These are phyloP conservation scores for Phortica magna DNA, from an alignment of 2,888 invertebrate species.

Conservation along the genomic window DNA sequence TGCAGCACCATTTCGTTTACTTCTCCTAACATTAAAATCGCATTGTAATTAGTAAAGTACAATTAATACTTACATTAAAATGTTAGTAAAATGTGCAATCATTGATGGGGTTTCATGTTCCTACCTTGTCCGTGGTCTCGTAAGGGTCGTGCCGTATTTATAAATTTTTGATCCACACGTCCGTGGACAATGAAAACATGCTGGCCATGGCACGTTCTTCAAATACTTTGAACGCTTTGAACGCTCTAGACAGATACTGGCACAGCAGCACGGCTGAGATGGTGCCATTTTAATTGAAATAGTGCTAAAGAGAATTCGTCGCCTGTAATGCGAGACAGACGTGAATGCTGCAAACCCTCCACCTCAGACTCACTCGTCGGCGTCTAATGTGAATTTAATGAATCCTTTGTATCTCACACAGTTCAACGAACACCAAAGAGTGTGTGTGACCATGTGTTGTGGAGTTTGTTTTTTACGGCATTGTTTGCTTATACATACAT, in stretches of 20 bases:
- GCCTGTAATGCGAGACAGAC: slow-evolving; percentile 26
- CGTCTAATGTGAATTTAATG: slow-evolving; percentile 31
- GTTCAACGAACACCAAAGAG: slow-evolving; percentile 28
- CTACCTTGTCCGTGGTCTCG: too few species aligned
- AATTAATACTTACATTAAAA: too few species aligned
- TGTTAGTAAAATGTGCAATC: too few species aligned
- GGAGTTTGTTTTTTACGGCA: too few species aligned
- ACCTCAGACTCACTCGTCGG: neutral
- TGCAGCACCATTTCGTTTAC: too few species aligned
- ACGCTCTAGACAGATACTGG: neutral
- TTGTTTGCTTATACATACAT: too few species aligned
- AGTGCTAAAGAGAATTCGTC: slow-evolving; percentile 23
- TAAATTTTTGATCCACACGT: neutral
- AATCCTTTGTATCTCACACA: slow-evolving; percentile 28
- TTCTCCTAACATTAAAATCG: too few species aligned
- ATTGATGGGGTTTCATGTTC: too few species aligned
- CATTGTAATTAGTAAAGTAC: too few species aligned
- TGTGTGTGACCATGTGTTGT: too few species aligned
- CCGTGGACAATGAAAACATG: slow-evolving; percentile 3
- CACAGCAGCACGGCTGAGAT: neutral
- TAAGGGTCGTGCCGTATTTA: too few species aligned
- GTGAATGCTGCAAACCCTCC: slow-evolving; percentile 12
- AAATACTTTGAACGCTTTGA: slow-evolving; percentile 19
- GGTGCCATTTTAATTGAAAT: slow-evolving; percentile 14
- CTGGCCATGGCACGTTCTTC: slow-evolving; percentile 21